Evolutionary conservation across 2,113 vertebrate species (phyloP), one percentile per base, ranked within the genome.

Genomic region (Platanista minor): DNA sequence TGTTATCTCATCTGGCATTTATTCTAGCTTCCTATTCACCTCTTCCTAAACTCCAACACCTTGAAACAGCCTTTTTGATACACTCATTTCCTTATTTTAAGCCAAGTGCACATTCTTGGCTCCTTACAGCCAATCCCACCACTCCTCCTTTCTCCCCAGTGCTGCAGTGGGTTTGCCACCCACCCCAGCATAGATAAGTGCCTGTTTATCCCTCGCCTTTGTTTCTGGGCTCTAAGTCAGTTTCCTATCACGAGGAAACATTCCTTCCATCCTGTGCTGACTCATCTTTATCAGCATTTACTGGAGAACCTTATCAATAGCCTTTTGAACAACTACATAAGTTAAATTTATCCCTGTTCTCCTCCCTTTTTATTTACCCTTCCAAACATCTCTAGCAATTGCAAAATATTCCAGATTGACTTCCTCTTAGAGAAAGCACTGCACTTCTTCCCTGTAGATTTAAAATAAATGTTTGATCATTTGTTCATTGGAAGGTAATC

Each of bases 191-290:
- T 4, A 97, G 97, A 96, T 87, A 97, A 95, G 90, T 85, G 94
- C 72, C 54, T 91, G 66, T 86, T 91, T 86, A 91, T 88, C 81
- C 88, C 29, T 75, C 0, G 14, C 91, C 83, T 98, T 97, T 98
- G 96, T 97, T 90, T 96, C 97, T 90, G 61, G n/a, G 57, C 86
- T 82, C 49, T n/a, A 80, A 97, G 85, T 97, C 89, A 59, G 57
- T 72, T 93, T 95, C 91, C 97, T 97, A 97, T 98, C 97, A 61
- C 12, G 3, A 75, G 84, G 80, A 97, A 97, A 96, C 97, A 98
- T n/a, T 91, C 97, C 78, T 93, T 72, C 87, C 83, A 71, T 27
- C 96, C 97, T 92, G 82, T 80, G 78, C 75, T 97, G 96, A 97
- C 93, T 97, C 97, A 96, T 94, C 91, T 87, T 94, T 95, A 97